Evolutionary conservation across 2,888 invertebrate genomes (phyloP).

Genomic region (Cremastobaeus sp.): DNA sequence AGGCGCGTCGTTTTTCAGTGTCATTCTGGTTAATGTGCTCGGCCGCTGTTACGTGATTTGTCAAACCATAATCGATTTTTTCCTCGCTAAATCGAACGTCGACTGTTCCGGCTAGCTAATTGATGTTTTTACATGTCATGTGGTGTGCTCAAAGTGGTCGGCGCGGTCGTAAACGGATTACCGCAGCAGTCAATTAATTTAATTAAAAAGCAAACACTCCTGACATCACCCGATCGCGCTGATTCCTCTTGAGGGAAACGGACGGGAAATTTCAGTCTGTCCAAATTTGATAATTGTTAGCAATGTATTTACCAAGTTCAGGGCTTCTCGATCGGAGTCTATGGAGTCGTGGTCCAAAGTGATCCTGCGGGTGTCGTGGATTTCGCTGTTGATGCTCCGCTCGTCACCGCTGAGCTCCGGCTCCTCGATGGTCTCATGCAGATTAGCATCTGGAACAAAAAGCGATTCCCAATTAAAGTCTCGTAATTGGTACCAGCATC

Average conservation of each 20-base stretch:
- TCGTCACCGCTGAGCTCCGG: conserved; percentile 82
- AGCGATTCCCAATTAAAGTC: too few species aligned
- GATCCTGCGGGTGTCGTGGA: conserved; percentile 79
- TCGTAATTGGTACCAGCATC: too few species aligned
- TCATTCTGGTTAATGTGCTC: conserved; percentile 29
- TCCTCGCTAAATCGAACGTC: too few species aligned
- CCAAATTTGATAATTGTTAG: conserved; percentile 3
- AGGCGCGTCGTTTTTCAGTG: conserved; percentile 41
- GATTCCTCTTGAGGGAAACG: too few species aligned
- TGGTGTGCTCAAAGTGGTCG: too few species aligned
- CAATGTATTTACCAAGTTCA: conserved; percentile 81
- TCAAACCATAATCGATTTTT: conserved; percentile 16
- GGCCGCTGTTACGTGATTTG: conserved; percentile 10
- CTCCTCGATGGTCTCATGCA: conserved; percentile 82
- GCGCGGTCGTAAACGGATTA: too few species aligned
- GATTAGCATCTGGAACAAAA: conserved; percentile 80
- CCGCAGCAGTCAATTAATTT: too few species aligned
- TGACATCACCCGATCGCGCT: too few species aligned
- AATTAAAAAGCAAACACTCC: too few species aligned
- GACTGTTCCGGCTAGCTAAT: too few species aligned
- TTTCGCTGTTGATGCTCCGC: conserved; percentile 81
- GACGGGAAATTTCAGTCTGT: too few species aligned
- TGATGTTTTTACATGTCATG: too few species aligned
- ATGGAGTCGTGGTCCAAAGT: conserved; percentile 82
- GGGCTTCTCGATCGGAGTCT: conserved; percentile 83